phyloP scores from a whole-genome alignment of 2,888 invertebrate species.

The Pterostichus niger region DNA sequence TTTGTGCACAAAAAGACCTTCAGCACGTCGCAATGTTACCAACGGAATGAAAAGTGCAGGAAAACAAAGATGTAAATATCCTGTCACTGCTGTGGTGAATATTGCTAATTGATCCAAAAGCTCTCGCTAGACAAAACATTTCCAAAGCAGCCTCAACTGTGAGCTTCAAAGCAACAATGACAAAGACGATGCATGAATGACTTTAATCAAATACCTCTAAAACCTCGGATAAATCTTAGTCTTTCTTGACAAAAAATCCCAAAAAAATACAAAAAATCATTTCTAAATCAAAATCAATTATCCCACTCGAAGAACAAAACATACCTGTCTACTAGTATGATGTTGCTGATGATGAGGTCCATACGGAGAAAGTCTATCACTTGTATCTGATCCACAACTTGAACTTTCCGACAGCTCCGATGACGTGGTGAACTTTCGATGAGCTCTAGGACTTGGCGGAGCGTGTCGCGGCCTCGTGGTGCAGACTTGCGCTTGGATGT shows the following conservation, averaged over 20 bases:
- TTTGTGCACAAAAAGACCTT: too few relatives aligned
- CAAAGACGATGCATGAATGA: conserved; percentile 10
- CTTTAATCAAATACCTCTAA: conserved; percentile 17
- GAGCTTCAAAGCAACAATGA: conserved; percentile 3
- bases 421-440: conserved; percentile 81
- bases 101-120: background rate
- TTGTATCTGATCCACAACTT: conserved; percentile 85
- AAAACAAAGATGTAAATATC: background rate
- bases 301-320: background rate
- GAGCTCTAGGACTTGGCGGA: conserved; percentile 83
- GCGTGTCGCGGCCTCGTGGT: conserved; percentile 81
- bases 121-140: background rate
- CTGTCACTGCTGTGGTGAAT: background rate
- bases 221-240: conserved; percentile 19
- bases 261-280: conserved; percentile 9
- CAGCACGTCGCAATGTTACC: too few relatives aligned
- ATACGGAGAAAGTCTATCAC: conserved; percentile 81
- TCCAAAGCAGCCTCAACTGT: background rate
- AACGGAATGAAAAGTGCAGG: background rate
- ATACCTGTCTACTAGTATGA: conserved; percentile 64
- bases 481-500: conserved; percentile 91
- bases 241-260: conserved; percentile 6
- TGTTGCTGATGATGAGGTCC: conserved; percentile 61
- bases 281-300: background rate
- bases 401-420: conserved; percentile 84